Evolutionary conservation across 2,797 vertebrate genomes (phyloP), one percentile per base, ranked within the genome.

Genomic region (Chiroxiphia lanceolata): DNA sequence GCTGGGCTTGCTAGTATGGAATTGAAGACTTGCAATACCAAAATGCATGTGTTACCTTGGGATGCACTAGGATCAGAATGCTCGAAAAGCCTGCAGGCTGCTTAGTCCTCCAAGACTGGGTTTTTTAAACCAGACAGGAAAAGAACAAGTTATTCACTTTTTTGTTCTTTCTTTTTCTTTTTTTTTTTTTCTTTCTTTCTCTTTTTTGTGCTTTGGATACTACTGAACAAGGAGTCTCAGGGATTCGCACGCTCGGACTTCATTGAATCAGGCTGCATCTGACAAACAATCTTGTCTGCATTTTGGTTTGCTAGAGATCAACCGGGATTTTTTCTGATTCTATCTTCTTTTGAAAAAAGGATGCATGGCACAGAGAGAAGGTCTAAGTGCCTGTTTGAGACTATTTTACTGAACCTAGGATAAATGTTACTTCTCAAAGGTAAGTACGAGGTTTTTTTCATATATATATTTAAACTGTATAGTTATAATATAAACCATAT

Each of bases 361-460:
- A 98, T 98, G 98, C 95, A 90, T 57, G 92, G 91, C 91, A 95
- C 81, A 97, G 96, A 82, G 85, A 53, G 83, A 95, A 85, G 75
- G 71, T 95, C 65, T 89, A 96, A 95, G 81, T 97, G 83, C 93
- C 93, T 97, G 78, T 89, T 78, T 94, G 96, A 98, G 84, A 93
- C 68, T 93, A 69, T 94, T 95, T 95, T 93, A 96, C 93, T 27
- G 13, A 95, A 90, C 59, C 97, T 76, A 82, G 96, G 97, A 96
- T 98, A 98, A 97, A 98, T 97, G 97, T 85, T 96, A 95, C 95
- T 96, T 97, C 93, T 95, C 94, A 96, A 97, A 98, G 98, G 98
- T 98, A 97, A 98, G 97, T 81, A 56, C 40, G 38, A 64, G 47
- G 4, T 3, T 65, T 75, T 83, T 94, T 92, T 53, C 10, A 27